Percentiles rank a stretch among this genome's conserved stretches.
Evolutionary conservation across 2,797 vertebrate genomes (phyloP).

Genomic region (Malurus splendens): DNA sequence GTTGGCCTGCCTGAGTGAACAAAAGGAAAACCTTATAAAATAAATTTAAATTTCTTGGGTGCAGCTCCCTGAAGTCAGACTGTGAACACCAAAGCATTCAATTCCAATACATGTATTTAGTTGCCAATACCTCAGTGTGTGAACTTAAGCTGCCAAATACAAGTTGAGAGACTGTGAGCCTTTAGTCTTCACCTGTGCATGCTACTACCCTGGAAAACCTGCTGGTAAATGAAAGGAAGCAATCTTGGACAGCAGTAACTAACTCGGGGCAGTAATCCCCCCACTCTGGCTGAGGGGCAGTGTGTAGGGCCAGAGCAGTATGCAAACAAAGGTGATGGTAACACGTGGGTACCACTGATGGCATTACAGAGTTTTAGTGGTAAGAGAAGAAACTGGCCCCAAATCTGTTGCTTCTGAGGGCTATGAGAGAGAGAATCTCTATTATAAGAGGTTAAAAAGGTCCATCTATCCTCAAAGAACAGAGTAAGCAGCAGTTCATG

Average conservation of each 20-base stretch:
- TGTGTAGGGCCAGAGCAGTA: neutral
- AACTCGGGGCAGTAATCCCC: neutral
- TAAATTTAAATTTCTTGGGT: neutral
- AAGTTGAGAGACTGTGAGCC: neutral
- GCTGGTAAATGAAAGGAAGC: neutral
- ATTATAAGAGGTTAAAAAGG: slow-evolving; percentile 18
- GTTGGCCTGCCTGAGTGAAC: neutral
- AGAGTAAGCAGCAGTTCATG: neutral
- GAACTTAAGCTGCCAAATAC: neutral
- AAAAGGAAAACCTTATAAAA: neutral
- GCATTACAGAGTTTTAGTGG: accelerated
- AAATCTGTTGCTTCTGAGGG: neutral
- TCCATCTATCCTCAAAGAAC: neutral
- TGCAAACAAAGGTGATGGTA: neutral
- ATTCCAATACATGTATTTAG: neutral
- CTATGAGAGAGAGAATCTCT: neutral
- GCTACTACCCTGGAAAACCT: neutral
- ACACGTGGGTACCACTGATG: accelerated
- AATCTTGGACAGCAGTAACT: neutral
- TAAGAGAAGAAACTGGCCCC: neutral
- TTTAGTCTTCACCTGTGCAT: neutral
- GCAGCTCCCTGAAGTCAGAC: neutral
- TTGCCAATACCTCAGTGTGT: neutral
- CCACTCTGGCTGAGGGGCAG: neutral
- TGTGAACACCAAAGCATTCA: neutral